Conservation (phyloP, 2,113 vertebrate species). For the Martes martes region DNA sequence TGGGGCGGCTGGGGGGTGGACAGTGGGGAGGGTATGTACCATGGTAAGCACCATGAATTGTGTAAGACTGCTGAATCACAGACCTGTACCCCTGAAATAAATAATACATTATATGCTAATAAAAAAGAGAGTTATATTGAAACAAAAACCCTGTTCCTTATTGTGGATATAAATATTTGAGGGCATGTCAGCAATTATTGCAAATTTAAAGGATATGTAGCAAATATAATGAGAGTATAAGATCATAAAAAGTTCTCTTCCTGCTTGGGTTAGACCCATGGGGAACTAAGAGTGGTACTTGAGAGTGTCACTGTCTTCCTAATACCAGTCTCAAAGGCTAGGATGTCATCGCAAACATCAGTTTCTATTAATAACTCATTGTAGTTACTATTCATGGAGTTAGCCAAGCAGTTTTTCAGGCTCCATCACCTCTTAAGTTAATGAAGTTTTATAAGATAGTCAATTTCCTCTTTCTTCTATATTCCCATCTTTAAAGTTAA, state of each 20-base stretch:
- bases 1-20: too few relatives aligned
- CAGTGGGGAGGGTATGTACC: too few relatives aligned
- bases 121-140: background rate
- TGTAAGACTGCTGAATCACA: too few relatives aligned
- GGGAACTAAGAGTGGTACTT: background rate
- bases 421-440: constrained; percentile 23
- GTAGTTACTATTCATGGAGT: background rate
- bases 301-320: background rate
- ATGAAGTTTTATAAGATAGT: background rate
- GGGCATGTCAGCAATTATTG: background rate
- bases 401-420: background rate
- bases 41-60: too few relatives aligned
- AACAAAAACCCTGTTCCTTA: background rate
- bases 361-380: constrained; percentile 17
- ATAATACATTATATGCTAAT: too few relatives aligned
- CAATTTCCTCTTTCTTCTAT: background rate
- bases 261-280: background rate
- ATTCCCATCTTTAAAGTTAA: constrained; percentile 7
- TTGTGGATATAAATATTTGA: background rate
- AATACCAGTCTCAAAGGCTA: background rate
- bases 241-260: background rate
- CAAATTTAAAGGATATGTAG: background rate
- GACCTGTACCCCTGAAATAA: too few relatives aligned
- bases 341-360: background rate
- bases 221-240: background rate